phyloP scores from a whole-genome alignment of 2,113 vertebrate species.

The Microtus richardsoni region DNA sequence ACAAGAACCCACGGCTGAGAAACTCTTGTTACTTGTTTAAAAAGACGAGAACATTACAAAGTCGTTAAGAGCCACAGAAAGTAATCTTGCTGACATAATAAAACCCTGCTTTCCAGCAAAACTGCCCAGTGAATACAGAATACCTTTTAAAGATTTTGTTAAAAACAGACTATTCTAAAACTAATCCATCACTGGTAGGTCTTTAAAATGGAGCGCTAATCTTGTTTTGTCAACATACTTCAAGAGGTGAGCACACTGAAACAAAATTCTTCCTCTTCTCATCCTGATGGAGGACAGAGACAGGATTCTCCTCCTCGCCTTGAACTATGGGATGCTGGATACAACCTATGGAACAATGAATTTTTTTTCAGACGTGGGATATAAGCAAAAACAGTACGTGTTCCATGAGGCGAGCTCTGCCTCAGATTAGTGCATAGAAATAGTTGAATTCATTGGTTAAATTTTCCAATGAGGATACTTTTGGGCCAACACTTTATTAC shows the following conservation, averaged over 20 bases:
- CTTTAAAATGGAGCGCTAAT: background rate
- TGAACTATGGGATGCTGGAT: background rate
- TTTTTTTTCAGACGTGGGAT: background rate
- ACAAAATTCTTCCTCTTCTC: background rate
- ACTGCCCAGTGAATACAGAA: background rate
- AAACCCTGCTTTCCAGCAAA: background rate
- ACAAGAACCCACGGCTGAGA: background rate
- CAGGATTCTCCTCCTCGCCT: background rate
- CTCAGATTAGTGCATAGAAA: background rate
- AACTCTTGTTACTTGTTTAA: background rate
- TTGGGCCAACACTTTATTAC: background rate
- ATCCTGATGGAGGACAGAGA: background rate
- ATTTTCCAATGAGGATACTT: background rate
- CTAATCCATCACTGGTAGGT: background rate
- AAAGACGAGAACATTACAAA: background rate
- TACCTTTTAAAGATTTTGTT: background rate
- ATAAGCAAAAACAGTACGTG: background rate
- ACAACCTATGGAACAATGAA: background rate
- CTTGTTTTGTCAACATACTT: background rate
- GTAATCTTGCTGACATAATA: background rate
- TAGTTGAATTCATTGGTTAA: background rate
- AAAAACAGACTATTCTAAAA: background rate
- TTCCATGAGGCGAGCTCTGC: background rate
- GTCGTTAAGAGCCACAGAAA: background rate
- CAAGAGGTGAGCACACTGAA: background rate